Evolutionary conservation across 2,888 invertebrate genomes (phyloP), one percentile per base, ranked within the genome.

Genomic region (Drosophila meridiana): DNA sequence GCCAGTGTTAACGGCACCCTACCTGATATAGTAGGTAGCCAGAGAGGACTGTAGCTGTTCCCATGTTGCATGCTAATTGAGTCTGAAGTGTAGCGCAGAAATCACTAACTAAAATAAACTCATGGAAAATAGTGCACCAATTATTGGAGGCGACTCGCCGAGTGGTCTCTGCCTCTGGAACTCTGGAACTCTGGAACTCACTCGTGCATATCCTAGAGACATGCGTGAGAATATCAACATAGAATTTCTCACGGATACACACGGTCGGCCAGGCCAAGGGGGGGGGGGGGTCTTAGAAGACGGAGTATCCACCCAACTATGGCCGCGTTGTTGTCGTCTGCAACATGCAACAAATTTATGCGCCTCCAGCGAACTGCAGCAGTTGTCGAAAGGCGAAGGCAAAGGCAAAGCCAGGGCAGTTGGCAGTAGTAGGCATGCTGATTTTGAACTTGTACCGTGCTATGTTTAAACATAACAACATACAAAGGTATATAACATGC

Each of bases 191-290:
- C 53, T 55, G 47, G 73, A 78, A 89, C 79, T 90, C 88, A 91
- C 84, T 92, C 91, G 90, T 92, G 87, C 92, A 87, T 92, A 82
- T 90, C 91, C 87, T 84, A 80, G 81, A 89, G 89, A 88, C 91
- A 91, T 92, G 92, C 92, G 92, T 92, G 92, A 92, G 92, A 92
- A 92, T 89, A 84, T 78, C 73, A 81, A 76, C 76, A 72, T 70
- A 78, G 74, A 79, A 85, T 68, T 87, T 90, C 90, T 80, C 91
- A 90, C 89, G 84, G 79, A 77, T 71, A 72, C 65, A 78, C 69
- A 69, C 61, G 52, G 53, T 52, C 62, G 36, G 60, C 34, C 63
- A 28, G n/a, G 6, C 38, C 4, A 30, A 0, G 6, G 6, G 20
- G 3, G 6, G 13, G 0, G 2, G 14, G 28, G 28, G 48, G 34